Conservation (phyloP, 2,888 invertebrate species). For the Chrysomela aeneicollis region DNA sequence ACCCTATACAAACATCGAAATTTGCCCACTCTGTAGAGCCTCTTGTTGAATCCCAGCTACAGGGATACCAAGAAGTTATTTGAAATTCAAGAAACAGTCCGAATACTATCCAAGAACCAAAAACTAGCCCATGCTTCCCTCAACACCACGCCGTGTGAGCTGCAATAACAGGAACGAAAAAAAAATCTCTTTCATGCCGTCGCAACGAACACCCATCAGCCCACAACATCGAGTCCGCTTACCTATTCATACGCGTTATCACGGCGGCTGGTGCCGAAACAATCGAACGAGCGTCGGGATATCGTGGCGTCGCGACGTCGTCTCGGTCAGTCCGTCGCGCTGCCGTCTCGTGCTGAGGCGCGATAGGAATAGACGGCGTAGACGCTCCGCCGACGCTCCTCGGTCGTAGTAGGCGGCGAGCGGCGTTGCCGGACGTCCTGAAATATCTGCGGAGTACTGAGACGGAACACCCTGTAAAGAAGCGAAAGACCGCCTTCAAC, state of each 20-base stretch:
- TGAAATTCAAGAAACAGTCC: no score
- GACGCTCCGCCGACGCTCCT: not conserved
- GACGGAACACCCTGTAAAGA: no score
- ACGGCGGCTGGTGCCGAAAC: slow-evolving; percentile 19
- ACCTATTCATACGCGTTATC: slow-evolving; percentile 35
- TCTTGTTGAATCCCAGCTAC: no score
- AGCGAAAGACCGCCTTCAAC: no score
- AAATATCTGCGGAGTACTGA: no score
- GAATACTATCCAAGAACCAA: no score
- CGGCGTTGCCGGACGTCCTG: slow-evolving; percentile 3
- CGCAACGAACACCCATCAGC: slow-evolving; percentile 18
- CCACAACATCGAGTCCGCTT: slow-evolving; percentile 35
- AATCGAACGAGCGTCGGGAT: slow-evolving; percentile 7
- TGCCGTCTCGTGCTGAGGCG: not conserved
- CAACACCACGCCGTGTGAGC: no score
- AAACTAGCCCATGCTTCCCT: no score
- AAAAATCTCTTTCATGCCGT: no score
- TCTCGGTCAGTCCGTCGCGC: slow-evolving; percentile 7
- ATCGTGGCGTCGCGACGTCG: not conserved
- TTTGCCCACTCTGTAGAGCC: no score
- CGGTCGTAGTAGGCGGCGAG: not conserved
- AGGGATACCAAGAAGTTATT: no score
- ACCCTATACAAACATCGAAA: no score
- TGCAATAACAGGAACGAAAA: not conserved
- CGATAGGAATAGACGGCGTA: slow-evolving; percentile 6